Conservation (phyloP, 2,888 invertebrate species). For the Yponomeuta sedellus region DNA sequence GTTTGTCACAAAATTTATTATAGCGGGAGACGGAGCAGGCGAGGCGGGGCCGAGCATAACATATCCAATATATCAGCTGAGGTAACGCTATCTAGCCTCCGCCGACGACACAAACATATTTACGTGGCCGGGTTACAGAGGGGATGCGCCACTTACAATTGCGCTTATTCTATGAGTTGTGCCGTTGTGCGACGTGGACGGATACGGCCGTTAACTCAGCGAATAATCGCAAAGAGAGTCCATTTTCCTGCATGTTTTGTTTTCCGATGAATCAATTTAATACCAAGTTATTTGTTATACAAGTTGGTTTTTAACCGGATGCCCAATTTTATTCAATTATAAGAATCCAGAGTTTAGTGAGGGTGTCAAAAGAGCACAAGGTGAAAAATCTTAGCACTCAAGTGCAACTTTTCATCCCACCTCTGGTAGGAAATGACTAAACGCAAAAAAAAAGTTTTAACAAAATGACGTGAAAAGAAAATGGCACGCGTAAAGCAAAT, state of each 20-base stretch:
- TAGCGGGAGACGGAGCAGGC: conserved; percentile 44
- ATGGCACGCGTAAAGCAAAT: no score
- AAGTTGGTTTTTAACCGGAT: no score
- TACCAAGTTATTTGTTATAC: no score
- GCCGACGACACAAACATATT: conserved; percentile 52
- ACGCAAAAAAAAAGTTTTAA: no score
- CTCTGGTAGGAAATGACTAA: no score
- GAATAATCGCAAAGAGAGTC: conserved; percentile 29
- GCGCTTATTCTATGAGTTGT: conserved; percentile 27
- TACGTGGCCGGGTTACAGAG: conserved; percentile 28
- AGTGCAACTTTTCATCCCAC: no score
- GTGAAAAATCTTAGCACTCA: no score
- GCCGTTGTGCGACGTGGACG: conserved; percentile 25
- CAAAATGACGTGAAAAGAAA: no score
- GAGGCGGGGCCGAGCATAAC: conserved; percentile 32
- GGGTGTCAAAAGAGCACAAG: no score
- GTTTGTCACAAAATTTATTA: conserved; percentile 74
- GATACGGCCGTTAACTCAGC: conserved; percentile 31
- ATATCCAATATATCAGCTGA: conserved; percentile 50
- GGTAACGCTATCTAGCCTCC: conserved; percentile 25
- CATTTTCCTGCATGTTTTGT: conserved; percentile 17
- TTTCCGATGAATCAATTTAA: no score
- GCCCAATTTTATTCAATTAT: no score
- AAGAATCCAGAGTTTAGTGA: no score
- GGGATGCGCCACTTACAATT: conserved; percentile 6